Conservation (phyloP, 2,797 vertebrate genomes). For the Lithobates sylvaticus region DNA sequence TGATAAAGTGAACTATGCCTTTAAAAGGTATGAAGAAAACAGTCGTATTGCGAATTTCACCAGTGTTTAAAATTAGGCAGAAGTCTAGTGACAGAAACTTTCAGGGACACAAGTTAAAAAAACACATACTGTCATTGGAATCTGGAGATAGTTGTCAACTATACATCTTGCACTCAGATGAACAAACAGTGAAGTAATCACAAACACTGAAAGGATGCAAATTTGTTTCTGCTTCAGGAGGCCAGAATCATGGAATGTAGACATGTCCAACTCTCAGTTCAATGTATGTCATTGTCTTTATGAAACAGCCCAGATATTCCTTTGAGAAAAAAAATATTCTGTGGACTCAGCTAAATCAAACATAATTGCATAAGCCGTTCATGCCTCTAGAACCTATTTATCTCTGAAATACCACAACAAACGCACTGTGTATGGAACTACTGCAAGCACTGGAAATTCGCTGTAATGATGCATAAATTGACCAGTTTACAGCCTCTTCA, state of each 20-base stretch:
- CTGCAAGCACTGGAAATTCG: not conserved
- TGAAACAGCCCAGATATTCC: conserved; percentile 16
- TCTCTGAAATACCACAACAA: conserved; percentile 2
- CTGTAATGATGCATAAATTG: conserved; percentile 25
- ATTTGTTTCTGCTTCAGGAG: conserved; percentile 46
- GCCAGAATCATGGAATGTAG: not conserved
- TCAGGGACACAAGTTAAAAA: no score
- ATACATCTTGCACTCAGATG: conserved; percentile 56
- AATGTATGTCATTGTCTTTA: conserved; percentile 26
- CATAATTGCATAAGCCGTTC: conserved; percentile 19
- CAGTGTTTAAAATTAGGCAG: no score
- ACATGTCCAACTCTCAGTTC: conserved; percentile 6
- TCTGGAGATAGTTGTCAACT: not conserved
- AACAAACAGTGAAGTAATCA: conserved; percentile 28
- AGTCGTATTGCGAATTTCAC: no score
- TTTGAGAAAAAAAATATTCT: conserved; percentile 12
- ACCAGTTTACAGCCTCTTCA: conserved; percentile 10
- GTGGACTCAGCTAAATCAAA: conserved; percentile 47
- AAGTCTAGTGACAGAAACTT: no score
- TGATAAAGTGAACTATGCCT: no score
- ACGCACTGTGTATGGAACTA: not conserved
- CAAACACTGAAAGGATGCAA: not conserved
- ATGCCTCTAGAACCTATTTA: conserved; percentile 16
- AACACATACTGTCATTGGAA: not conserved
- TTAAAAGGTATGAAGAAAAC: no score